Evolutionary conservation across 2,888 invertebrate genomes (phyloP).

Genomic region (Himalopsyche anomala): DNA sequence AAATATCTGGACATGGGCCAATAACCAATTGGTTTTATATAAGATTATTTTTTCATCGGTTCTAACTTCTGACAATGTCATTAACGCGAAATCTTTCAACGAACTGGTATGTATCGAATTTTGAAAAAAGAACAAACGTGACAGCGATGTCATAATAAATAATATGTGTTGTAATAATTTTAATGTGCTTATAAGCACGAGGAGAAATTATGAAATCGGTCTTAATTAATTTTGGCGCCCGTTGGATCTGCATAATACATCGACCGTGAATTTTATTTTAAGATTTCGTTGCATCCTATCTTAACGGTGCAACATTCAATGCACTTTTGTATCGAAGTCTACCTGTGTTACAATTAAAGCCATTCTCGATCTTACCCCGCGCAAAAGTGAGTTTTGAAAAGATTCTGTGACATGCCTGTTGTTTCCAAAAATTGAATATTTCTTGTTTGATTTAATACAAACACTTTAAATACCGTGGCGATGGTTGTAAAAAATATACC

Average conservation of each 20-base stretch:
- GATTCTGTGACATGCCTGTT: not conserved
- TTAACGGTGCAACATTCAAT: slow-evolving; percentile 25
- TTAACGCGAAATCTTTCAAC: slow-evolving; percentile 58
- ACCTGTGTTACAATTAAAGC: not conserved
- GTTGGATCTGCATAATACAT: slow-evolving; percentile 43
- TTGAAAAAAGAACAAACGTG: not conserved
- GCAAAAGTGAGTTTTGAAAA: not conserved
- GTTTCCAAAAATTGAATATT: no score
- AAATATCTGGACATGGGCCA: slow-evolving; percentile 55
- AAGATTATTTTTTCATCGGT: slow-evolving; percentile 48
- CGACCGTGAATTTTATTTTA: slow-evolving; percentile 62
- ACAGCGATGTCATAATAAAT: not conserved
- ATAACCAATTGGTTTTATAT: slow-evolving; percentile 54
- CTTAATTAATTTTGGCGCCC: slow-evolving; percentile 48
- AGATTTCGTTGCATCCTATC: slow-evolving; percentile 50
- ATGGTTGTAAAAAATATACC: no score
- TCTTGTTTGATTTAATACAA: no score
- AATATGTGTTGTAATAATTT: not conserved
- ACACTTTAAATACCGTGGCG: no score
- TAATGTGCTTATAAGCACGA: not conserved
- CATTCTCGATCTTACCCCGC: not conserved
- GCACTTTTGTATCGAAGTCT: not conserved
- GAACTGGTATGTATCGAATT: not conserved
- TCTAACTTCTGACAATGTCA: slow-evolving; percentile 57
- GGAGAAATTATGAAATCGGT: slow-evolving; percentile 41